Evolutionary conservation across 2,113 vertebrate genomes (phyloP).

Genomic region (Pachycephala philippinensis): DNA sequence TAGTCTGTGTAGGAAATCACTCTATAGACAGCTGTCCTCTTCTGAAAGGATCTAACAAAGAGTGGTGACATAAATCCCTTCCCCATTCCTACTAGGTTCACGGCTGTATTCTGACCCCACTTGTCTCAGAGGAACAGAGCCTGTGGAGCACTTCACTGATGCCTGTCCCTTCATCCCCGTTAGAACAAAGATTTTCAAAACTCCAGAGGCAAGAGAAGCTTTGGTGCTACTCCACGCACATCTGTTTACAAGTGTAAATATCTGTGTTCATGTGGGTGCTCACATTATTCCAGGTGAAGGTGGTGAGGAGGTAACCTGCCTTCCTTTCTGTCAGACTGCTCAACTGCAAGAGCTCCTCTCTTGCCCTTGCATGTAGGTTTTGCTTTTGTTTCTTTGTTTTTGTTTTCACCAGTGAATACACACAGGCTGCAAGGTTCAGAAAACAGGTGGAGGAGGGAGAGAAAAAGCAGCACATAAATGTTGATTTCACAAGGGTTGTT

Average conservation of each 20-base stretch:
- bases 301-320: neutral
- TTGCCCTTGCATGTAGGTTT: neutral
- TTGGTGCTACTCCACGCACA: neutral
- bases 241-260: neutral
- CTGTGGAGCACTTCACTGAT: neutral
- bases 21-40: neutral
- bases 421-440: neutral
- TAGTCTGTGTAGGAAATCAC: neutral
- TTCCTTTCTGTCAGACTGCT: neutral
- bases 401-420: neutral
- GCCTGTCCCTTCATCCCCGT: accelerated
- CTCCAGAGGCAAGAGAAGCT: neutral
- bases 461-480: constrained; percentile 1
- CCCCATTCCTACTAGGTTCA: neutral
- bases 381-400: neutral
- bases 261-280: accelerated
- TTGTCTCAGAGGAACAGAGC: neutral
- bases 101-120: accelerated
- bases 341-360: neutral
- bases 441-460: neutral
- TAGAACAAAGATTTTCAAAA: neutral
- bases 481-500: constrained; percentile 59
- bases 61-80: neutral
- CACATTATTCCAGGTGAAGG: neutral
- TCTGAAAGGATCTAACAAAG: neutral